A percentile compares a stretch with the other conserved stretches of the same genome.
Conservation (phyloP, 2,113 vertebrate species). For the Albula goreensis region DNA sequence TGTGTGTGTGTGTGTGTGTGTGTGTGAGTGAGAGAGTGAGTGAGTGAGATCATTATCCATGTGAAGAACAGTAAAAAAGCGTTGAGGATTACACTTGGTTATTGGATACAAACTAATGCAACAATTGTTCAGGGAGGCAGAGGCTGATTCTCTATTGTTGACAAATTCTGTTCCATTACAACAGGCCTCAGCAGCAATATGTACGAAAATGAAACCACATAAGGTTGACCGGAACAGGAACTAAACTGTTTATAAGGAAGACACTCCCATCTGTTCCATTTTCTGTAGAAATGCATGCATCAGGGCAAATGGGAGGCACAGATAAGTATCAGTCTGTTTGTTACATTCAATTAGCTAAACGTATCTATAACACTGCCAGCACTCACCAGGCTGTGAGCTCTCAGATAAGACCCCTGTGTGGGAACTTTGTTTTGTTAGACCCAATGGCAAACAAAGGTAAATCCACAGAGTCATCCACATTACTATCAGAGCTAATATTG, state of each 20-base stretch:
- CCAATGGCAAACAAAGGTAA: not conserved
- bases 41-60: not conserved
- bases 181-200: not conserved
- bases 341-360: slow-evolving; percentile 6
- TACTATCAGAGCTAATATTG: too few species aligned
- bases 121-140: too few species aligned
- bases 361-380: not conserved
- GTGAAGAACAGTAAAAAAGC: too few species aligned
- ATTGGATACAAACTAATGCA: too few species aligned
- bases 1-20: not conserved
- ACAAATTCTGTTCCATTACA: not conserved
- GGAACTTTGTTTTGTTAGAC: not conserved
- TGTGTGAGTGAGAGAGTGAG: not conserved
- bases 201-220: not conserved
- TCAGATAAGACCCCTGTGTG: not conserved
- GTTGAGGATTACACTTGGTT: too few species aligned
- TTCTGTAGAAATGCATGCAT: not conserved
- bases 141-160: not conserved
- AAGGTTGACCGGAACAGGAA: not conserved
- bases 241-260: not conserved
- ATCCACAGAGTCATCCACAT: not conserved
- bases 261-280: not conserved
- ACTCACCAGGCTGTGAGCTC: not conserved
- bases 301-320: slow-evolving; percentile 1
- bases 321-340: not conserved